phyloP scores from a whole-genome alignment of 2,797 vertebrate species.

The Chelonia mydas region DNA sequence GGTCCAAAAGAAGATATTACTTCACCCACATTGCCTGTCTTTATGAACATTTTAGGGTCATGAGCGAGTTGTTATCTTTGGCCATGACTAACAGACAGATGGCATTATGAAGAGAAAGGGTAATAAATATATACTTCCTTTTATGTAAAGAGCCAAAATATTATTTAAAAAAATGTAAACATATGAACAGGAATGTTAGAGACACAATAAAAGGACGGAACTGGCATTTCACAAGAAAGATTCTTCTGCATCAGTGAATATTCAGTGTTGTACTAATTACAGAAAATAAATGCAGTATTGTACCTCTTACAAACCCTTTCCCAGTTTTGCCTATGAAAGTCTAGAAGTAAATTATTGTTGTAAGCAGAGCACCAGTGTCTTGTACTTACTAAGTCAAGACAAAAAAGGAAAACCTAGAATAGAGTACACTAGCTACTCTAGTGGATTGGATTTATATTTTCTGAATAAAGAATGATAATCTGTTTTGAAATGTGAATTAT shows the following conservation, averaged over 20 bases:
- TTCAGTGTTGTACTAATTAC: not conserved
- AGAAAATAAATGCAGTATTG: not conserved
- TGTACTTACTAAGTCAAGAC: not conserved
- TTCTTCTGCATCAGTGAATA: constrained; percentile 15
- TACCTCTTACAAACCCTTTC: not conserved
- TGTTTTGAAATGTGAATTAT: not conserved
- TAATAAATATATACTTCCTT: not conserved
- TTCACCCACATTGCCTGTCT: not conserved
- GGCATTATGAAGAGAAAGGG: not conserved
- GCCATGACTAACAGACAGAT: not conserved
- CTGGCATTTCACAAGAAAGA: not conserved
- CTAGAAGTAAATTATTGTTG: not conserved
- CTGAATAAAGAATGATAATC: not conserved
- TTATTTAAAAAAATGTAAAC: not conserved
- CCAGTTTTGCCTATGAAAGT: not conserved
- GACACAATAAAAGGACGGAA: not conserved
- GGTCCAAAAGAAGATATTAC: not conserved
- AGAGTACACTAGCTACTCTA: not conserved
- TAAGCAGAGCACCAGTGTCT: not conserved
- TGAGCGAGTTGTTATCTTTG: not conserved
- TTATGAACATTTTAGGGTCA: not conserved
- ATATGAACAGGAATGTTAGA: not conserved
- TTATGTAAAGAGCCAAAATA: not conserved
- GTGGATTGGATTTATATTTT: not conserved
- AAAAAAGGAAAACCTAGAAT: not conserved